Percentiles rank a stretch among this genome's conserved stretches.
These are phyloP conservation scores for Indicator maculatus DNA, from an alignment of 2,113 vertebrate genomes.

Conservation along the genomic window DNA sequence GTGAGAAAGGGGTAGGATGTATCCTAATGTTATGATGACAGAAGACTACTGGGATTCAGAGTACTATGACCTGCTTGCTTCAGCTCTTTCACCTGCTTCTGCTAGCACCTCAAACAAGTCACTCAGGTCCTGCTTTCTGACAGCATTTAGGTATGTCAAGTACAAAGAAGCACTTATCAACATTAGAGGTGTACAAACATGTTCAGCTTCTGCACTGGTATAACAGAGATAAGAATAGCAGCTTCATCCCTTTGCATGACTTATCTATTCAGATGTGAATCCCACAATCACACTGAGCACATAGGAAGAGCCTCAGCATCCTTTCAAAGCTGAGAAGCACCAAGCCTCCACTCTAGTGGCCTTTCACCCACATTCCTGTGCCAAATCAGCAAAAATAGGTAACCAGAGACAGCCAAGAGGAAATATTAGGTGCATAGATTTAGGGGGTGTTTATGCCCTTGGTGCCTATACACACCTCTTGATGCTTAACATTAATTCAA, in stretches of 20 bases:
- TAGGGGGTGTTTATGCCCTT: neutral
- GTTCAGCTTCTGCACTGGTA: neutral
- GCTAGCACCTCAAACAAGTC: neutral
- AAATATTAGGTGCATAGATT: neutral
- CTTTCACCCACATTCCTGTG: neutral
- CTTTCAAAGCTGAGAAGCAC: neutral
- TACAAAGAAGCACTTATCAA: neutral
- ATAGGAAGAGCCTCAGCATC: neutral
- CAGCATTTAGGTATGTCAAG: neutral
- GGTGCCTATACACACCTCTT: neutral
- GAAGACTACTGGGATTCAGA: neutral
- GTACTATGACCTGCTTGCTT: neutral
- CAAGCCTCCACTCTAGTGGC: too few species aligned
- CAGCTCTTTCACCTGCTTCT: neutral
- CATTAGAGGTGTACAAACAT: fast-evolving
- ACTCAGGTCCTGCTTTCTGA: neutral
- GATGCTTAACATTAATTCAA: neutral
- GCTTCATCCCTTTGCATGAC: neutral
- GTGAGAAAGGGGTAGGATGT: neutral
- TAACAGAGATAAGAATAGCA: neutral
- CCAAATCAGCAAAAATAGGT: neutral
- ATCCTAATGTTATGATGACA: neutral
- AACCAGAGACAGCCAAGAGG: neutral
- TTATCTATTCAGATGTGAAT: neutral
- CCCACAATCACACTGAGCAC: neutral